Conservation (phyloP, 2,113 vertebrate species). For the Capricornis sumatraensis region DNA sequence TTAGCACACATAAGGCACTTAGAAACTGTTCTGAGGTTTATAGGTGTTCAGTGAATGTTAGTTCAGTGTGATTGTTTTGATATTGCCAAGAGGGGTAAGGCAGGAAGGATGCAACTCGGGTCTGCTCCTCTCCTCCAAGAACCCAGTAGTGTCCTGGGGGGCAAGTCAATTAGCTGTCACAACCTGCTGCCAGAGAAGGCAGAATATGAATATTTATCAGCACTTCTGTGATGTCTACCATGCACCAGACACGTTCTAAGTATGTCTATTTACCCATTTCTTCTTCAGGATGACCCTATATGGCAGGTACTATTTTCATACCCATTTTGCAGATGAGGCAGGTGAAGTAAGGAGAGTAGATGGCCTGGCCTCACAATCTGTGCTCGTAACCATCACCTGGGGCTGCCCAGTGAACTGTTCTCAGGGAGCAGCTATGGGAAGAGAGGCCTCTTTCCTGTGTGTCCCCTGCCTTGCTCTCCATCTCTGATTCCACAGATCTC, state of each 20-base stretch:
- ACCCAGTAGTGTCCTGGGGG: background rate
- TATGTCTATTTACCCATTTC: background rate
- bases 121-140: background rate
- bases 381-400: background rate
- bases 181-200: background rate
- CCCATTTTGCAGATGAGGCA: background rate
- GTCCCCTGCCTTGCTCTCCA: background rate
- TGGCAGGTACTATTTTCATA: background rate
- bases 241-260: too few relatives aligned
- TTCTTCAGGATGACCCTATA: background rate
- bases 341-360: background rate
- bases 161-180: background rate
- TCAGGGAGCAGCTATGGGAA: background rate
- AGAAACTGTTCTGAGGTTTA: background rate
- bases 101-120: background rate
- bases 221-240: fast-evolving
- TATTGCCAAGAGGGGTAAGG: background rate
- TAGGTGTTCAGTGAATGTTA: background rate
- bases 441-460: background rate
- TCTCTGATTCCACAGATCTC: background rate
- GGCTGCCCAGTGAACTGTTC: fast-evolving
- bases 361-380: background rate
- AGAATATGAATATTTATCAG: background rate
- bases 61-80: fast-evolving
- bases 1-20: background rate